These are phyloP conservation scores for Tenebrosternarchus preto DNA, from an alignment of 2,113 vertebrate species.

Conservation along the genomic window DNA sequence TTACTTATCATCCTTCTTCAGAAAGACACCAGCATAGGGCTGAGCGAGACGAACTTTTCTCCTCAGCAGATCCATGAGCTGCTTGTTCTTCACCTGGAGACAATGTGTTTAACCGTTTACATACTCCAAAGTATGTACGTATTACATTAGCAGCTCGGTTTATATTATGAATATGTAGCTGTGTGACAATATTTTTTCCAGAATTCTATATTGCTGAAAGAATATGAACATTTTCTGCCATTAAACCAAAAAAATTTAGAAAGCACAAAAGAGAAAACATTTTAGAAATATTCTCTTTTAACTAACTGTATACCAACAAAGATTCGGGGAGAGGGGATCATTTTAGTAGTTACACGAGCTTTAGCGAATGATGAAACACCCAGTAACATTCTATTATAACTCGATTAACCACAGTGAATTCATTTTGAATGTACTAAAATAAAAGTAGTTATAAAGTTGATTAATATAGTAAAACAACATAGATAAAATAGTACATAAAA, in stretches of 20 bases:
- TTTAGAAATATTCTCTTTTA: not conserved
- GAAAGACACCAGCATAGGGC: conserved; percentile 94
- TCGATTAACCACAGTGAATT: not conserved
- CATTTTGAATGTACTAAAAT: not conserved
- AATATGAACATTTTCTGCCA: too few relatives aligned
- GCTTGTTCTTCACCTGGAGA: conserved; percentile 91
- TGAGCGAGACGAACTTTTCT: conserved; percentile 94
- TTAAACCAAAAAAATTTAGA: not conserved
- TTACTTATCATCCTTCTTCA: conserved; percentile 93
- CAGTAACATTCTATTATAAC: conserved; percentile 5
- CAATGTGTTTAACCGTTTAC: not conserved
- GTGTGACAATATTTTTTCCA: too few relatives aligned
- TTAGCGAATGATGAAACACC: conserved; percentile 21
- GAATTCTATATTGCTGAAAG: too few relatives aligned
- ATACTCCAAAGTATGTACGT: too few relatives aligned
- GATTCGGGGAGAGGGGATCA: not conserved
- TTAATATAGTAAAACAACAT: too few relatives aligned
- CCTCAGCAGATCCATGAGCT: conserved; percentile 88
- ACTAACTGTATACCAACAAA: conserved; percentile 5
- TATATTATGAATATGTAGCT: too few relatives aligned
- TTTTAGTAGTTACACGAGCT: not conserved
- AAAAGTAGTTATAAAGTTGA: not conserved
- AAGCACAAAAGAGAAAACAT: not conserved
- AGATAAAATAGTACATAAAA: too few relatives aligned
- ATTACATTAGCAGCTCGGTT: too few relatives aligned